phyloP scores from a whole-genome alignment of 2,113 vertebrate genomes.

The Epinephelus fuscoguttatus region DNA sequence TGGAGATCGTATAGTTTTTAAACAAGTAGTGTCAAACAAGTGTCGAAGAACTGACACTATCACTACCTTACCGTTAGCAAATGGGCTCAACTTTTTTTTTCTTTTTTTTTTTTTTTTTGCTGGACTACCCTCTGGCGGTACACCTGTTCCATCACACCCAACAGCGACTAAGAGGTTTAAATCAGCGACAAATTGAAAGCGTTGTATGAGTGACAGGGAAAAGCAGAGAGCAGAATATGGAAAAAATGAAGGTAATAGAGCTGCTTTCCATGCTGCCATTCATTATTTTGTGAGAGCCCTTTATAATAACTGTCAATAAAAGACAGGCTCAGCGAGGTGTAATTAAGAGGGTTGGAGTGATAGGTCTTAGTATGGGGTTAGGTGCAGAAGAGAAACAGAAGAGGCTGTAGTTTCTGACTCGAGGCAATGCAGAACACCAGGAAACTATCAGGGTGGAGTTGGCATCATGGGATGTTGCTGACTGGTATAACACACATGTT shows the following conservation, averaged over 20 bases:
- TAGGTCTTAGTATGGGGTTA: background rate
- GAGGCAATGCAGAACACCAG: no score
- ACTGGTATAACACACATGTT: no score
- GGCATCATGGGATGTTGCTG: no score
- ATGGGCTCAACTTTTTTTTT: no score
- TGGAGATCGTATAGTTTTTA: no score
- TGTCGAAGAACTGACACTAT: no score
- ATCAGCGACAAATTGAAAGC: background rate
- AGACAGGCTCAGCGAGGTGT: background rate
- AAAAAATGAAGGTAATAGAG: background rate
- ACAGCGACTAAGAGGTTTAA: background rate
- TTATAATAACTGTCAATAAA: slow-evolving; percentile 5
- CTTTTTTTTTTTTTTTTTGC: no score
- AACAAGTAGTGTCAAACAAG: no score
- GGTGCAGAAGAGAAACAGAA: background rate
- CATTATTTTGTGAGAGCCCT: background rate
- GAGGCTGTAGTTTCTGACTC: no score
- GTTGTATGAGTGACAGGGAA: background rate
- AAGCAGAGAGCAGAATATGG: background rate
- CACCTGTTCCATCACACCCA: background rate
- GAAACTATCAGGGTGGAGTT: no score
- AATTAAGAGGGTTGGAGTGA: background rate
- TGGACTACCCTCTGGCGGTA: background rate
- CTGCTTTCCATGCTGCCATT: background rate
- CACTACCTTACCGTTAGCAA: no score